Base-by-base conservation (phyloP, 2,797 vertebrate genomes). In the Sebastes oblongus region DNA sequence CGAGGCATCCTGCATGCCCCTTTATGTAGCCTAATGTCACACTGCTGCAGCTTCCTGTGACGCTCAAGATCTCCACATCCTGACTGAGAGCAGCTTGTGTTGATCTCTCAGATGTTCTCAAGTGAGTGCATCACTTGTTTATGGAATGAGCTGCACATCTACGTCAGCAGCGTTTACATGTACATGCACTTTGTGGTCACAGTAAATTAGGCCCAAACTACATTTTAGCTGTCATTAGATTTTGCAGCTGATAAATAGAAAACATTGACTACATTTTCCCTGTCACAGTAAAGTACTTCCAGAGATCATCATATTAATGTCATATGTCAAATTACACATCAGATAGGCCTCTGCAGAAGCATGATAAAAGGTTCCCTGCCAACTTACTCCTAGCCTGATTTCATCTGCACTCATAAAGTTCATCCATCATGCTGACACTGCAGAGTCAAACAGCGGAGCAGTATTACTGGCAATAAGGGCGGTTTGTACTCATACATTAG, bases 11-110 rank as follows among this genome's bases (percentile, higher is more conserved):
- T 86, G 78, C 46, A 4, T 30, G 34, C 14, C 46, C 46, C 82
- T 87, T 86, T 89, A 83, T 88, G 72, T 30, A 52, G 50, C 8
- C 18, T 52, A 46, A 54, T 87, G 77, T 81, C 61, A 46, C 58
- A 56, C 52, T 20, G 54, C 59, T 71, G 54, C 69, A 81, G 75
- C 84, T 92, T 95, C 92, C 92, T 93, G 88, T 95, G 92, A 94
- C 83, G 79, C 16, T 68, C 61, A 5, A 78, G 9, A 39, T 42
- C 34, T 10, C 34, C 16, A 81, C 84, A 68, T 67, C 42, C 80
- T 84, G 79, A 83, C 84, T 78, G 50, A 85, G 34, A 82, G 3
- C 34, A 39, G 75, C 58, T 68, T 0, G 3, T 18, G 58, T 8
- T 58, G 70, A 30, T 78, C 25, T 74, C 34, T 82, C 11, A 39